Percentiles rank a stretch among this genome's conserved stretches.
Evolutionary conservation across 2,888 invertebrate species (phyloP).

Genomic region (Nymphalis urticae): DNA sequence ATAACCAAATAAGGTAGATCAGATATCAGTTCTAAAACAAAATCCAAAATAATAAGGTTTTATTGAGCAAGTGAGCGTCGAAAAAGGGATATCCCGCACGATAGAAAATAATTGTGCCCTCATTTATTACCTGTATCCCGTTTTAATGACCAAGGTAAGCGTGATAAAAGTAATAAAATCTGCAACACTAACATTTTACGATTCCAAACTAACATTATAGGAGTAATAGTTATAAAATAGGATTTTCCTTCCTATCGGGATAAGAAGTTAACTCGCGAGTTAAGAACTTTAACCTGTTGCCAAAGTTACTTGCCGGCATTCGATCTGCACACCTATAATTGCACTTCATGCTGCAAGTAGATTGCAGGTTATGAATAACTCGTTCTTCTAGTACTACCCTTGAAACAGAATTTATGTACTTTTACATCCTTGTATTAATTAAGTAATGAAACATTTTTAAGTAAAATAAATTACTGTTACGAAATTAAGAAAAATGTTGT

Average conservation of each 20-base stretch:
- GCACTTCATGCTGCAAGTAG: conserved; percentile 22
- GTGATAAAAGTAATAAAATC: conserved; percentile 30
- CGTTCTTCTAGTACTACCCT: conserved; percentile 14
- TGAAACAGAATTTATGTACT: too few relatives aligned
- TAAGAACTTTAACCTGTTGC: conserved; percentile 62
- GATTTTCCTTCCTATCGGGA: conserved; percentile 32
- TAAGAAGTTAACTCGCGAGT: conserved; percentile 44
- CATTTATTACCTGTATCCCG: conserved; percentile 53
- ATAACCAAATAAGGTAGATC: neutral
- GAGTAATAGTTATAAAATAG: conserved; percentile 27
- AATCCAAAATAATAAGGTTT: conserved; percentile 31
- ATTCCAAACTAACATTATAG: conserved; percentile 21
- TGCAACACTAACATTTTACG: conserved; percentile 25
- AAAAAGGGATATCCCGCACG: conserved; percentile 53
- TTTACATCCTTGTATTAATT: too few relatives aligned
- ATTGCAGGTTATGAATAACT: conserved; percentile 35
- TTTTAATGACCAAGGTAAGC: conserved; percentile 45
- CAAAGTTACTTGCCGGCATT: conserved; percentile 24
- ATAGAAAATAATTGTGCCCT: conserved; percentile 47
- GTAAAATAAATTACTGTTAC: too few relatives aligned
- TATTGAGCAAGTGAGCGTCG: conserved; percentile 37
- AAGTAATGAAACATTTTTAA: too few relatives aligned
- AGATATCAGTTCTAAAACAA: conserved; percentile 9
- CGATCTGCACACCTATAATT: conserved; percentile 18
- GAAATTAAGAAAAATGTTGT: too few relatives aligned